Conservation (phyloP, 2,113 vertebrate genomes). For the Mixornis gularis region DNA sequence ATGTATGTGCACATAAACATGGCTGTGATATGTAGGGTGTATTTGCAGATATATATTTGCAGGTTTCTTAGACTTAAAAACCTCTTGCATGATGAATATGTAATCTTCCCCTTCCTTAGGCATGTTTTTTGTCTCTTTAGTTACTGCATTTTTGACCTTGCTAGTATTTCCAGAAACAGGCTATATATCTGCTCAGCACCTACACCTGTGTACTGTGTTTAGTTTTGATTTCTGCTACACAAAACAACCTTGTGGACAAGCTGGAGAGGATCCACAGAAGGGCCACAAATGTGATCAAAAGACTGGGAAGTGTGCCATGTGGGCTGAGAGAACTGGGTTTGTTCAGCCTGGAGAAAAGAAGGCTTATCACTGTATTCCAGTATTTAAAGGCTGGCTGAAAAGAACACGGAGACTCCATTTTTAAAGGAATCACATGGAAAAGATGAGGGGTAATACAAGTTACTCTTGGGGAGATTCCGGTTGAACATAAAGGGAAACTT, state of each 20-base stretch:
- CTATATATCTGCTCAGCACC: background rate
- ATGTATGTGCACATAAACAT: background rate
- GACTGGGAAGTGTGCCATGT: background rate
- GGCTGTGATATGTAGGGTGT: background rate
- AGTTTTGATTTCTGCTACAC: background rate
- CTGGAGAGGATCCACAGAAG: background rate
- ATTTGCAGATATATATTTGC: background rate
- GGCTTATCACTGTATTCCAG: background rate
- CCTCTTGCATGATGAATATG: background rate
- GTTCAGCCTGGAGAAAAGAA: background rate
- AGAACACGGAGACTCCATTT: background rate
- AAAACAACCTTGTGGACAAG: background rate
- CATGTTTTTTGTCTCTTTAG: background rate
- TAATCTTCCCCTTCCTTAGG: background rate
- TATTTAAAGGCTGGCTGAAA: background rate
- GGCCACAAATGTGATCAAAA: background rate
- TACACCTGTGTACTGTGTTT: background rate
- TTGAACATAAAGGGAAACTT: background rate
- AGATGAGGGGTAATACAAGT: background rate
- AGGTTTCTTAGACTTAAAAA: background rate
- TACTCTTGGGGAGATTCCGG: background rate
- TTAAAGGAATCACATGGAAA: background rate
- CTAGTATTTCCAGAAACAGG: background rate
- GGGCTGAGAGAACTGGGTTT: background rate
- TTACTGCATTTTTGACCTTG: background rate